A percentile compares a stretch with the other conserved stretches of the same genome.
phyloP scores from a whole-genome alignment of 2,797 vertebrate genomes.

The Intellagama lesueurii region DNA sequence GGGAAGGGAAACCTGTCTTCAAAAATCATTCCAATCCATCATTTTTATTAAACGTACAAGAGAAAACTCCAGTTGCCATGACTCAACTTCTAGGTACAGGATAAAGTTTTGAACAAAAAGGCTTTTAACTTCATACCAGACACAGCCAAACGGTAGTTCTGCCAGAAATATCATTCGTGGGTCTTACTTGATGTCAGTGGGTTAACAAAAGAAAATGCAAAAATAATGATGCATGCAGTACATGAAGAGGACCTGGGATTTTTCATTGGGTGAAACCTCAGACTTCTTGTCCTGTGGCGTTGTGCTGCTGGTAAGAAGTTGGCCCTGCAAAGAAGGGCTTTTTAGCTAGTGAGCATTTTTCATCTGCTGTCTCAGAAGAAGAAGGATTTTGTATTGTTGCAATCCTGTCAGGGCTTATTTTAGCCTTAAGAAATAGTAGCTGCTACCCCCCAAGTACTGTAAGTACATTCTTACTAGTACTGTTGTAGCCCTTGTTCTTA shows the following conservation, averaged over 20 bases:
- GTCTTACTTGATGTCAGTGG: constrained; percentile 27
- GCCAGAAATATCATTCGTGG: constrained; percentile 32
- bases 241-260: background rate
- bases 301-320: background rate
- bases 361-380: background rate
- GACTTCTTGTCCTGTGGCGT: background rate
- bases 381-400: background rate
- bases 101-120: background rate
- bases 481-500: no score
- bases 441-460: no score
- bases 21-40: constrained; percentile 18
- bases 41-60: constrained; percentile 26
- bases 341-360: constrained; percentile 8
- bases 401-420: background rate
- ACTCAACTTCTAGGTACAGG: no score
- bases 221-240: constrained; percentile 13
- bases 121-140: background rate
- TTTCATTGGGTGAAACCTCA: constrained; percentile 6
- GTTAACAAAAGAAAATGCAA: constrained; percentile 24
- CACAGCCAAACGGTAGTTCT: constrained; percentile 25
- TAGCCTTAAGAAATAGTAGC: background rate
- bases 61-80: background rate
- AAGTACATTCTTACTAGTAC: no score
- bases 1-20: background rate
- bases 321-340: background rate